These are phyloP conservation scores for Drosophila siamana DNA, from an alignment of 2,888 invertebrate genomes.

Conservation along the genomic window DNA sequence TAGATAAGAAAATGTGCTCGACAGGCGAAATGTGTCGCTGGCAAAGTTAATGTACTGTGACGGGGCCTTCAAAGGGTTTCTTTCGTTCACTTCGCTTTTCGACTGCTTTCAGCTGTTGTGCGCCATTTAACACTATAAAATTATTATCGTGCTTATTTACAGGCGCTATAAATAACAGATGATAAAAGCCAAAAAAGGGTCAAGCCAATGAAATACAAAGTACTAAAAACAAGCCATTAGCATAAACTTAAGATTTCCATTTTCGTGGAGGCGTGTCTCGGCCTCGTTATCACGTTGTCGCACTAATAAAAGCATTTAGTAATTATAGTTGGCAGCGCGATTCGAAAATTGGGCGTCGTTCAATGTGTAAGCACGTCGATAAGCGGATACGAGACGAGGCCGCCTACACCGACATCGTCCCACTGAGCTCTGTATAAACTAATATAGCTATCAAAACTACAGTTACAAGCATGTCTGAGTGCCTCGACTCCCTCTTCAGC, in stretches of 20 bases:
- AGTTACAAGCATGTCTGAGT: slow-evolving; percentile 48
- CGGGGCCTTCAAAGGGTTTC: slow-evolving; percentile 65
- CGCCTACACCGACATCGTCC: background rate
- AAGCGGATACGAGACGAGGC: slow-evolving; percentile 33
- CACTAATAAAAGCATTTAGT: slow-evolving; percentile 76
- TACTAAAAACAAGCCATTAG: slow-evolving; percentile 54
- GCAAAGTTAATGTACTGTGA: slow-evolving; percentile 76
- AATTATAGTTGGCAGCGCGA: slow-evolving; percentile 55
- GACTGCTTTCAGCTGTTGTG: slow-evolving; percentile 48
- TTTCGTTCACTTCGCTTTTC: slow-evolving; percentile 42
- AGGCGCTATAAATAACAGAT: slow-evolving; percentile 50
- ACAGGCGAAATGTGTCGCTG: slow-evolving; percentile 57
- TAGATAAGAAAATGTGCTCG: slow-evolving; percentile 76
- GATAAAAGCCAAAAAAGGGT: slow-evolving; percentile 35
- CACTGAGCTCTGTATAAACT: slow-evolving; percentile 36
- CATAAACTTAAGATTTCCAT: slow-evolving; percentile 50
- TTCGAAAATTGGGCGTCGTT: slow-evolving; percentile 46
- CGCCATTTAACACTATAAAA: slow-evolving; percentile 79
- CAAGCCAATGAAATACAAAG: slow-evolving; percentile 4
- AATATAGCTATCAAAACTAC: slow-evolving; percentile 70
- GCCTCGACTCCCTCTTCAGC: slow-evolving; percentile 10
- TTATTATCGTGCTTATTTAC: slow-evolving; percentile 72
- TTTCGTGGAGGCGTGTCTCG: slow-evolving; percentile 10
- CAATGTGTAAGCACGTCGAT: slow-evolving; percentile 60
- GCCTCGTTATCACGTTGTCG: slow-evolving; percentile 63